Base-by-base conservation (phyloP, 2,888 invertebrate genomes). In the Epirrita christyi region DNA sequence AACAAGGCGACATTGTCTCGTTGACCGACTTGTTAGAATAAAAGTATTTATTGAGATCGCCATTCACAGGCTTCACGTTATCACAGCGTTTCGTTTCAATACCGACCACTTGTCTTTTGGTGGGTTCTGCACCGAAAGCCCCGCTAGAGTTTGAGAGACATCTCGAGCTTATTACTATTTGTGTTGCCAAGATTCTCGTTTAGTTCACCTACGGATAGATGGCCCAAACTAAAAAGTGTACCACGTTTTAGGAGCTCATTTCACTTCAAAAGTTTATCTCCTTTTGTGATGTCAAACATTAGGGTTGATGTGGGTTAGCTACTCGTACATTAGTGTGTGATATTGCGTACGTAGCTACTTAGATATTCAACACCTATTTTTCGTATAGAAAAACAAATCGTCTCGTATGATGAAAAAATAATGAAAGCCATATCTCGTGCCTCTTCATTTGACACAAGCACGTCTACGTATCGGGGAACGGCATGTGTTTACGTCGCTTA, bases 131-230 rank as follows among this genome's bases (percentile, higher is more conserved):
- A 13, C 78, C 45, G n/a, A 55, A 54, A 54, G 38, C 51, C 66
- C 72, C 70, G 69, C 57, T 69, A 68, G 76, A 86, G 80, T 85
- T 85, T 79, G 73, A 76, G 78, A 73, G 80, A 81, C 82, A 85
- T 83, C 81, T 73, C 78, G 64, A 78, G 83, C 86, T 88, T 86
- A 88, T 88, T 88, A 86, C 86, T 88, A 84, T 88, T 87, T 87
- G 86, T 83, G 83, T 86, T 84, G 78, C 78, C 76, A 81, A 83
- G 75, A 80, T 72, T 68, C 75, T 65, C 72, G 69, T 69, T 71
- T 76, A 66, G 68, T 70, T 72, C 68, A 71, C 73, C 73, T 72
- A 62, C 64, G 71, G 72, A 75, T 71, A 68, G 72, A 77, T 70
- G 57, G 62, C 54, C 54, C 55, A 51, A 62, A 62, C 64, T 61